These are phyloP conservation scores for Cavia aperea DNA, from an alignment of 2,113 vertebrate species.

Conservation along the genomic window DNA sequence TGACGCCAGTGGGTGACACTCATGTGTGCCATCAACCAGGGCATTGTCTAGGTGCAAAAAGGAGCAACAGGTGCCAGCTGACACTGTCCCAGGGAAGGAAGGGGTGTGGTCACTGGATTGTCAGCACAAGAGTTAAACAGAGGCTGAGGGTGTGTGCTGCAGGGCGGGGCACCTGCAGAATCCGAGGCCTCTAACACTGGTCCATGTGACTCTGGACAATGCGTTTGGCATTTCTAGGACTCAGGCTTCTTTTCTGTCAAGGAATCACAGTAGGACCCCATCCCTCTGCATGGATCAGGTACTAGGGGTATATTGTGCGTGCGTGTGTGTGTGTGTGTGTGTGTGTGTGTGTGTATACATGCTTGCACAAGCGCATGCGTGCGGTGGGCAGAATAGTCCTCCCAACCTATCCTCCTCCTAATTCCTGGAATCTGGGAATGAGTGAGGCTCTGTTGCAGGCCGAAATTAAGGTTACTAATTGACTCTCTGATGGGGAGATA, in stretches of 20 bases:
- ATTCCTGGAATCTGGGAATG: no score
- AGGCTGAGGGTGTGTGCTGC: fast-evolving
- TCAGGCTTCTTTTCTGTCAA: background rate
- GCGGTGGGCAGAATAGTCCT: no score
- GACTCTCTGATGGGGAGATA: background rate
- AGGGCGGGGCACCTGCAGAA: background rate
- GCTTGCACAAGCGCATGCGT: no score
- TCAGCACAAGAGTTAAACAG: no score
- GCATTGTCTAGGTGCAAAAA: background rate
- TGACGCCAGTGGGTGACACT: background rate
- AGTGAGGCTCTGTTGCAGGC: fast-evolving
- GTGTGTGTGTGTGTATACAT: no score
- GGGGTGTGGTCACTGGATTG: background rate
- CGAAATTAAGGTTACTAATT: background rate
- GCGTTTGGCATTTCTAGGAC: background rate
- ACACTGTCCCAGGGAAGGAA: background rate
- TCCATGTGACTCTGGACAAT: background rate
- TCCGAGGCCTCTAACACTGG: fast-evolving
- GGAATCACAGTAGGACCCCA: fast-evolving
- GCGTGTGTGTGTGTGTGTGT: no score
- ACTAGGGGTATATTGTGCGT: no score
- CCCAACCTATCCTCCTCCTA: no score
- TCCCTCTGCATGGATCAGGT: background rate
- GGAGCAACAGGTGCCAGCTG: background rate
- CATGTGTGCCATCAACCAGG: background rate